Evolutionary conservation across 1,140 invertebrate species (phyloP).

Genomic region (Parapsyche elsis): DNA sequence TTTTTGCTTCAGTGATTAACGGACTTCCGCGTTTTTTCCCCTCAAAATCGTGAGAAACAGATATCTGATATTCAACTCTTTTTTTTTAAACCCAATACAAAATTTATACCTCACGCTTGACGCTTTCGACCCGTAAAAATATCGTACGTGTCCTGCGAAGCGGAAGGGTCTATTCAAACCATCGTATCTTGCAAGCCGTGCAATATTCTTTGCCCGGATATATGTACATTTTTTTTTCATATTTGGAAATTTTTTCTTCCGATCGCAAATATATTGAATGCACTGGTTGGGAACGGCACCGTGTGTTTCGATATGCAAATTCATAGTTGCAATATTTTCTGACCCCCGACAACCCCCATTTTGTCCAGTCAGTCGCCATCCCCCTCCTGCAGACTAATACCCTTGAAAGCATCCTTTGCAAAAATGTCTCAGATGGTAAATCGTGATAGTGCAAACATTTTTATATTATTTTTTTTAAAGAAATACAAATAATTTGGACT

Average conservation of each 20-base stretch:
- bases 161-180: constrained; percentile 27
- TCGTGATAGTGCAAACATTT: constrained; percentile 1
- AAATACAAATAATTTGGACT: too few relatives aligned
- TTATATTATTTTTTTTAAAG: too few relatives aligned
- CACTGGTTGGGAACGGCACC: constrained; percentile 24
- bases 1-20: constrained; percentile 42
- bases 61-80: constrained; percentile 4
- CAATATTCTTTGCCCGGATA: neutral
- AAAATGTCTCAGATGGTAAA: constrained; percentile 17
- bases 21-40: constrained; percentile 22
- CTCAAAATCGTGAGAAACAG: constrained; percentile 31
- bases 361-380: constrained; percentile 45
- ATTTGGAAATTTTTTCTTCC: constrained; percentile 5
- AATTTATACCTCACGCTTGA: constrained; percentile 5
- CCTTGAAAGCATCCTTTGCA: constrained; percentile 2
- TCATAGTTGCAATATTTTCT: constrained; percentile 53
- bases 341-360: constrained; percentile 40
- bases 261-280: neutral
- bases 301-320: constrained; percentile 52
- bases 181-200: constrained; percentile 15
- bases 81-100: constrained; percentile 1
- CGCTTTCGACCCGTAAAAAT: neutral
- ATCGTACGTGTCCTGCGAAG: constrained; percentile 13
- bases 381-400: constrained; percentile 33
- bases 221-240: constrained; percentile 4